These are phyloP conservation scores for Acleris cristana DNA, from an alignment of 2,888 invertebrate genomes.

Conservation along the genomic window DNA sequence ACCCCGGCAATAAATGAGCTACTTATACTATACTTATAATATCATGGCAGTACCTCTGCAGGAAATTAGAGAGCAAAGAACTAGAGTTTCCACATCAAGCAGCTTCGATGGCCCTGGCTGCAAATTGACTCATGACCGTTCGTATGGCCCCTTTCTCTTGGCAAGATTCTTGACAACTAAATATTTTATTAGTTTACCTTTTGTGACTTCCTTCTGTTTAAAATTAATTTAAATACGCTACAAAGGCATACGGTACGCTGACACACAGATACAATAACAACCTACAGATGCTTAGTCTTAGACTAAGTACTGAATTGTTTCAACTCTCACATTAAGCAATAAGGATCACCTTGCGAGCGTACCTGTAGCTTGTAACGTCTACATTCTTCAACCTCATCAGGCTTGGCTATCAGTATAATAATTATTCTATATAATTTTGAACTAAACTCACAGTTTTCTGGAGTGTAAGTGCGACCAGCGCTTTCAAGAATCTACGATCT, in stretches of 20 bases:
- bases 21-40: slow-evolving; percentile 64
- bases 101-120: slow-evolving; percentile 63
- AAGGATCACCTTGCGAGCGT: not conserved
- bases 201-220: slow-evolving; percentile 4
- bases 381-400: not conserved
- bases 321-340: no score
- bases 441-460: slow-evolving; percentile 14
- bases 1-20: slow-evolving; percentile 21
- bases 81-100: slow-evolving; percentile 70
- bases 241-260: not conserved
- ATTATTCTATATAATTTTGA: slow-evolving; percentile 14
- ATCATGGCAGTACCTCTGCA: slow-evolving; percentile 72
- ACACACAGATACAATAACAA: slow-evolving; percentile 11
- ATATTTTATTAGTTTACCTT: slow-evolving; percentile 13
- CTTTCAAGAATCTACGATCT: slow-evolving; percentile 17
- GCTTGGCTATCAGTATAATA: not conserved
- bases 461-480: slow-evolving; percentile 34
- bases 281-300: no score
- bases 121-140: slow-evolving; percentile 37
- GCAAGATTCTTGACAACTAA: slow-evolving; percentile 47
- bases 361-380: not conserved
- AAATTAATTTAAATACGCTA: not conserved
- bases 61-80: slow-evolving; percentile 73
- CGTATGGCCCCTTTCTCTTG: slow-evolving; percentile 42
- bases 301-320: no score